phyloP scores from a whole-genome alignment of 2,113 vertebrate species.

The Entelurus aequoreus region DNA sequence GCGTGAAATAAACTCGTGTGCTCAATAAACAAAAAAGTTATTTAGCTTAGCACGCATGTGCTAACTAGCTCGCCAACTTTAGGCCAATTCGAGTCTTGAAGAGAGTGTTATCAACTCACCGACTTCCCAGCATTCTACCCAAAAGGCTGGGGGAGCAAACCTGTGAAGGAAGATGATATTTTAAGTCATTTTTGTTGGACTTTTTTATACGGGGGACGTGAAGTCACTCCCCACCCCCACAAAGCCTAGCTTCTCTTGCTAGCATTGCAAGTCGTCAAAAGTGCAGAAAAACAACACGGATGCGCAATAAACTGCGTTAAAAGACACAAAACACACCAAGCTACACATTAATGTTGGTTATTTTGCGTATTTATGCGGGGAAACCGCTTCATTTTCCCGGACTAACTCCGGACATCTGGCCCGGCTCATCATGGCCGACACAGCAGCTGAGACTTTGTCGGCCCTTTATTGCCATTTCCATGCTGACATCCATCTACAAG shows the following conservation, averaged over 20 bases:
- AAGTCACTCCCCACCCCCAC: constrained; percentile 68
- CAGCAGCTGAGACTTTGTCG: constrained; percentile 6
- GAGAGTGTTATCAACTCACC: constrained; percentile 54
- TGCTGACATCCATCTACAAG: neutral
- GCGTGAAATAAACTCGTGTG: neutral
- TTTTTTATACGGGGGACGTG: constrained; percentile 6
- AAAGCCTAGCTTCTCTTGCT: constrained; percentile 41
- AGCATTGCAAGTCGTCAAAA: constrained; percentile 27
- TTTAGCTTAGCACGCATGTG: constrained; percentile 21
- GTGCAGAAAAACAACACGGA: neutral
- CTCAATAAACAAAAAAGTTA: neutral
- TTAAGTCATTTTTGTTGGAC: neutral
- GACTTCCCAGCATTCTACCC: constrained; percentile 69
- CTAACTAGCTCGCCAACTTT: constrained; percentile 40
- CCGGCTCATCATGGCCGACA: constrained; percentile 64
- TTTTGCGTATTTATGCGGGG: neutral
- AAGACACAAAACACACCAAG: neutral
- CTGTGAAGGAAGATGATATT: constrained; percentile 25
- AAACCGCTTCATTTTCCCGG: constrained; percentile 7
- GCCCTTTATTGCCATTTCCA: neutral
- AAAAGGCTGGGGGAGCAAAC: constrained; percentile 32
- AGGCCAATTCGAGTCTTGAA: neutral
- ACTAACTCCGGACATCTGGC: constrained; percentile 37
- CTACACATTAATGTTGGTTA: accelerated
- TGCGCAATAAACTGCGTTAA: accelerated